Conservation (phyloP, 1,140 invertebrate genomes). For the Gonioctena quinquepunctata region DNA sequence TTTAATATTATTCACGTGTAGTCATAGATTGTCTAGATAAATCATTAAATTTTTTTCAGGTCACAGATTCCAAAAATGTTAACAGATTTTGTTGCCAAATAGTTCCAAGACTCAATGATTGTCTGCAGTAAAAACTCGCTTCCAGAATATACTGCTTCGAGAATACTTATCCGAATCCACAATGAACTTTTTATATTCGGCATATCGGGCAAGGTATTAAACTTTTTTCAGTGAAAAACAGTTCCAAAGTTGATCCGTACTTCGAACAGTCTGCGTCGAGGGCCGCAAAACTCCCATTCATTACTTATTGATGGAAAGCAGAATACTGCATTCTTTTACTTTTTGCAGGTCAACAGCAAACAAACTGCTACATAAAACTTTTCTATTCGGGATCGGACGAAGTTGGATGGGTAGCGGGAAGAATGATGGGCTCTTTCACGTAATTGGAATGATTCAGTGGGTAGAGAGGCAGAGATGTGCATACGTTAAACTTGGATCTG, state of each 20-base stretch:
- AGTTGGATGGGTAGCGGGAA: background rate
- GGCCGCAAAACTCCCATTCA: constrained; percentile 26
- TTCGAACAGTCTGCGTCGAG: constrained; percentile 28
- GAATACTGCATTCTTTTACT: constrained; percentile 25
- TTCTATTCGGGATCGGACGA: background rate
- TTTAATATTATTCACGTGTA: too few relatives aligned
- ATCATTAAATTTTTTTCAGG: too few relatives aligned
- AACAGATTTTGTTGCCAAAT: too few relatives aligned
- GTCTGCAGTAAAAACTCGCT: too few relatives aligned
- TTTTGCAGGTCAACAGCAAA: constrained; percentile 25
- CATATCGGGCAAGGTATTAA: background rate
- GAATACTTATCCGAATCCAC: background rate
- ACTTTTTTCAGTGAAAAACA: constrained; percentile 25
- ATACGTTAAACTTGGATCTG: too few relatives aligned
- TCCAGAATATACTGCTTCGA: too few relatives aligned
- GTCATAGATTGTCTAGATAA: too few relatives aligned
- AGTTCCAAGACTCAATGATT: too few relatives aligned
- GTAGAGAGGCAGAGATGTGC: too few relatives aligned
- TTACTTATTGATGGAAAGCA: constrained; percentile 35
- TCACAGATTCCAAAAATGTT: too few relatives aligned
- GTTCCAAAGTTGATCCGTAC: constrained; percentile 28
- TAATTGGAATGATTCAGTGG: background rate
- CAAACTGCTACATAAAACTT: constrained; percentile 22
- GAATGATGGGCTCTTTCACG: background rate
- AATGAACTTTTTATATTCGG: background rate